Percentiles rank a stretch among this genome's conserved stretches.
Evolutionary conservation across 2,888 invertebrate genomes (phyloP).

Genomic region (Myopa tessellatipennis): DNA sequence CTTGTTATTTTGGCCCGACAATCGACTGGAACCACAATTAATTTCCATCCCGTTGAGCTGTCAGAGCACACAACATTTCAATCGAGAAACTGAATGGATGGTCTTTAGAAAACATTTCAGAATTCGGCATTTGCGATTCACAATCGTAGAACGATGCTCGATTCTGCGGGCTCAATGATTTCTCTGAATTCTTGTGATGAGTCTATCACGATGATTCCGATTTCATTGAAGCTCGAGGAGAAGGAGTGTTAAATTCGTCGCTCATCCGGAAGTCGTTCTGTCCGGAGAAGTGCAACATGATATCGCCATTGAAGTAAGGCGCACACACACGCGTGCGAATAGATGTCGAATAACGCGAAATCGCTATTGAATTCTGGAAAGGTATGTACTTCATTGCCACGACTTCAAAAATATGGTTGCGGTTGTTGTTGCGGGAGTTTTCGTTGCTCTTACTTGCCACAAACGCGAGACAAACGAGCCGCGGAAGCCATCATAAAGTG

Average conservation of each 20-base stretch:
- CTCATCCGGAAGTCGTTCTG: no score
- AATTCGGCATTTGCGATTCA: background rate
- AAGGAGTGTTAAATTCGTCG: no score
- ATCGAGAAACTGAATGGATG: background rate
- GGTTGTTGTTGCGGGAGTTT: no score
- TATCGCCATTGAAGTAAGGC: background rate
- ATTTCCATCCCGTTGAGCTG: conserved; percentile 8
- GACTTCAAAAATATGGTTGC: no score
- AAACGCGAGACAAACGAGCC: background rate
- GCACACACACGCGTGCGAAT: background rate
- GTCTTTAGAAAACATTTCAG: background rate
- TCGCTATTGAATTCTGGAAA: conserved; percentile 15
- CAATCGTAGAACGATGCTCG: no score
- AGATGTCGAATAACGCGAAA: background rate
- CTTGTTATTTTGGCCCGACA: background rate
- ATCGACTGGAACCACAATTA: background rate
- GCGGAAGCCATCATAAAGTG: conserved; percentile 7
- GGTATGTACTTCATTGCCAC: no score
- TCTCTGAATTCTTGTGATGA: no score
- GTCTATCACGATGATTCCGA: no score
- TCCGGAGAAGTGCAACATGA: background rate
- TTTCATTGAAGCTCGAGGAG: no score
- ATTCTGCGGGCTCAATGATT: no score
- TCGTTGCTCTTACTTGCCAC: background rate
- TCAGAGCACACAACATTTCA: background rate